Conservation (phyloP, 1,140 invertebrate species). For the Tribolium castaneum region DNA sequence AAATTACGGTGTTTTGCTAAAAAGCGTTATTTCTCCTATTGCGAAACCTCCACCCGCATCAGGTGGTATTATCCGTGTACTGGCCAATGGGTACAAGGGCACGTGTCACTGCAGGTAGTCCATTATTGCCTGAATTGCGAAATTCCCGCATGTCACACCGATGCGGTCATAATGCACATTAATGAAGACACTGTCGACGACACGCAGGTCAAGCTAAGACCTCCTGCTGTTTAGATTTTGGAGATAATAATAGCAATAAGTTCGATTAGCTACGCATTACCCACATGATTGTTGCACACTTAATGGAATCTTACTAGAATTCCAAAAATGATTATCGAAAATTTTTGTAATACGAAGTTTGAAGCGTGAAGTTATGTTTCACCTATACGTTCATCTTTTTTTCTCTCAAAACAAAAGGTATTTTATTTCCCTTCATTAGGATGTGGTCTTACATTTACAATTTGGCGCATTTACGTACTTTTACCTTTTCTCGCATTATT, state of each 20-base stretch:
- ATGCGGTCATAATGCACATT: conserved; percentile 13
- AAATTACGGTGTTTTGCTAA: background rate
- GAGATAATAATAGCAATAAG: background rate
- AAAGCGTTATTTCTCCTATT: background rate
- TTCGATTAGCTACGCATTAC: background rate
- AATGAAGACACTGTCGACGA: background rate
- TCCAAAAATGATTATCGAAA: no score
- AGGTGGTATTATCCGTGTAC: conserved; percentile 34
- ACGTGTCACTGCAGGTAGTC: conserved; percentile 23
- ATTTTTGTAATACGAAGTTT: no score
- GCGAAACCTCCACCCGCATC: conserved; percentile 37
- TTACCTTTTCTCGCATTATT: no score
- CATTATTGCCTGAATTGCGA: conserved; percentile 35
- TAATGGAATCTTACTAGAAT: no score
- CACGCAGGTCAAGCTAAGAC: background rate
- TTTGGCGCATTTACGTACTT: no score
- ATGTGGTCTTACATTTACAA: no score
- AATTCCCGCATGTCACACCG: conserved; percentile 21
- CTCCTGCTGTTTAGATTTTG: background rate
- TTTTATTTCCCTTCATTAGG: no score
- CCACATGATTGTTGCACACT: background rate
- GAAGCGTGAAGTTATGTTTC: no score
- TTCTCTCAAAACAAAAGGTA: no score
- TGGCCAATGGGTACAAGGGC: conserved; percentile 37
- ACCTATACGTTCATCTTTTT: no score